Base-by-base conservation (phyloP, 2,888 invertebrate genomes). In the Eledona agricola region DNA sequence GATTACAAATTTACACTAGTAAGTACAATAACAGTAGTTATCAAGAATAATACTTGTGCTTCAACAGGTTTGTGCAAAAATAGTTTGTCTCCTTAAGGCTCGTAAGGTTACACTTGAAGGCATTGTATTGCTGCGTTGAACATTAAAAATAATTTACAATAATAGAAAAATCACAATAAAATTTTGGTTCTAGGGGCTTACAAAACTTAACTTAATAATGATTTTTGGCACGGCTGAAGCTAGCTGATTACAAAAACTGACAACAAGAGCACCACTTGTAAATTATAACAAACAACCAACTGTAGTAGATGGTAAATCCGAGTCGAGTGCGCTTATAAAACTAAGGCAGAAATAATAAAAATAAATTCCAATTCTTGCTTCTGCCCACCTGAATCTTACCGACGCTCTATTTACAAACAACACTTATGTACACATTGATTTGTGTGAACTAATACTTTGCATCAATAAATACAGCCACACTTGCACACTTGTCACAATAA, bases 11-110 rank as follows among this genome's bases (percentile, higher is more conserved):
- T 51, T 51, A 51, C 51, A 51, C 37, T 51, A 55, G 29, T 53
- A 57, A 53, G 43, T 53, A 57, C 53, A 53, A 35, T 52, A 46
- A 57, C 37, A 50, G 25, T 23, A 26, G 10, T 42, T 51, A 51
- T 57, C 52, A 57, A 57, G 47, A 49, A 53, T 50, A 57, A 57
- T 53, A 57, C 53, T 53, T 13, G 34, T 50, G 52, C 45, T 45
- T 28, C 12, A 37, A 51, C 32, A 38, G 50, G 45, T 46, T 28
- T 55, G 55, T 51, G 51, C 51, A 55, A 55, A 55, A 55, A 50
- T 55, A 55, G 28, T 51, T 43, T 25, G 25, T 35, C 20, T 35
- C 34, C 16, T 51, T 34, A 45, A 45, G 34, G 34, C 32, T 29
- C 17, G 15, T 7, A 15, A 45, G 32, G 32, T 25, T 34, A 34